A percentile compares a stretch with the other conserved stretches of the same genome.
phyloP scores from a whole-genome alignment of 2,113 vertebrate genomes.

The Trogon melanurus region DNA sequence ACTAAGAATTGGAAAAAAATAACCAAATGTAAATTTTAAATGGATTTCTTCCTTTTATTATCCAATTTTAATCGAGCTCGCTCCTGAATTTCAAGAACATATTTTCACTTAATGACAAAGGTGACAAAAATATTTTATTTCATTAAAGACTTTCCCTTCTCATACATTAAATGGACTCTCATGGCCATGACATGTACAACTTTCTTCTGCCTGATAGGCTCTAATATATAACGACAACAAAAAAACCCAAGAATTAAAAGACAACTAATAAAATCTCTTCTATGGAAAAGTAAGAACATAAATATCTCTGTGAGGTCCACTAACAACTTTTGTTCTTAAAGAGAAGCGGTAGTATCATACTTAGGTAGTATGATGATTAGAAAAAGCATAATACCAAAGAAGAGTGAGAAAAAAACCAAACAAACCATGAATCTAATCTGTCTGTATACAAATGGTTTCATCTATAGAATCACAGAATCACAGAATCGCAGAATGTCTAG shows the following conservation, averaged over 20 bases:
- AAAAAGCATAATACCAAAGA: neutral
- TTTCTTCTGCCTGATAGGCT: neutral
- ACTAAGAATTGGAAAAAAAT: constrained; percentile 11
- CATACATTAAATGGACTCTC: neutral
- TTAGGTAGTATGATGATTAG: neutral
- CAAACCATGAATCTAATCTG: neutral
- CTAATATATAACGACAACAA: neutral
- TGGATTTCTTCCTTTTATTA: neutral
- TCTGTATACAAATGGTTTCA: neutral
- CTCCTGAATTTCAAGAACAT: neutral
- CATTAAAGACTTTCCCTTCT: neutral
- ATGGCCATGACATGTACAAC: neutral
- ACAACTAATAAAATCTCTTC: neutral
- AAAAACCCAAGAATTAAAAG: neutral
- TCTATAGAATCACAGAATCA: neutral
- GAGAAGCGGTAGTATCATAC: too few relatives aligned
- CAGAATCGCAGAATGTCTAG: neutral
- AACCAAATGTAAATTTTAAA: neutral
- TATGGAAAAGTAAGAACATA: neutral
- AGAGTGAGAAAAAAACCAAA: neutral
- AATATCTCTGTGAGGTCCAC: neutral
- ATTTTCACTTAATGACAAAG: neutral
- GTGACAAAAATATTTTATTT: neutral
- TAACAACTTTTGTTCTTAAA: neutral
- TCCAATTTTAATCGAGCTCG: neutral